Conservation (phyloP, 2,888 invertebrate species). For the Mythimna vitellina region DNA sequence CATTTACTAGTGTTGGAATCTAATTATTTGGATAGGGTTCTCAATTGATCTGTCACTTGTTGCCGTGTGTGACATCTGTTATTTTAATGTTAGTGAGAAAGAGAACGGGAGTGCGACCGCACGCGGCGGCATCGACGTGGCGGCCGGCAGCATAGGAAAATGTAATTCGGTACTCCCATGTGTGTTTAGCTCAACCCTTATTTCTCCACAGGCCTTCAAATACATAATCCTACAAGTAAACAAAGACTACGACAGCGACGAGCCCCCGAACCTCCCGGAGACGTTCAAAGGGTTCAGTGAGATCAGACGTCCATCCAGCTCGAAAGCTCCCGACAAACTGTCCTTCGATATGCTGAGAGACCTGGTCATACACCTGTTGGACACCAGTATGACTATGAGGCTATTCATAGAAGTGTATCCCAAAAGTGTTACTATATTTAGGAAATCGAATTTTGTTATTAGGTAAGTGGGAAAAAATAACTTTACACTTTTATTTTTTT, state of each 20-base stretch:
- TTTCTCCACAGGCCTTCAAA: slow-evolving; percentile 83
- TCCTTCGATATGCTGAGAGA: slow-evolving; percentile 91
- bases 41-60: too few relatives aligned
- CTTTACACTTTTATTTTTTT: too few relatives aligned
- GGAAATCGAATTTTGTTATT: slow-evolving; percentile 90
- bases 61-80: too few relatives aligned
- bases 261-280: slow-evolving; percentile 86
- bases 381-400: slow-evolving; percentile 92
- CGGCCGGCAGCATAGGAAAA: not conserved
- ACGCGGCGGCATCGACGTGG: too few relatives aligned
- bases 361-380: slow-evolving; percentile 92
- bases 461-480: slow-evolving; percentile 79
- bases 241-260: slow-evolving; percentile 83
- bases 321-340: slow-evolving; percentile 77
- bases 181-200: too few relatives aligned
- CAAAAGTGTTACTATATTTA: slow-evolving; percentile 88
- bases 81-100: too few relatives aligned
- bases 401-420: slow-evolving; percentile 93
- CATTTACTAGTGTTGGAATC: too few relatives aligned
- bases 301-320: slow-evolving; percentile 77
- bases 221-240: slow-evolving; percentile 89
- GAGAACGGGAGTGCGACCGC: too few relatives aligned
- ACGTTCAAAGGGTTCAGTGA: slow-evolving; percentile 86
- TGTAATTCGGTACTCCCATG: too few relatives aligned
- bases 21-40: too few relatives aligned